Percentiles rank a stretch among this genome's conserved stretches.
These are phyloP conservation scores for Epistrophe eligans DNA, from an alignment of 2,888 invertebrate species.

Conservation along the genomic window DNA sequence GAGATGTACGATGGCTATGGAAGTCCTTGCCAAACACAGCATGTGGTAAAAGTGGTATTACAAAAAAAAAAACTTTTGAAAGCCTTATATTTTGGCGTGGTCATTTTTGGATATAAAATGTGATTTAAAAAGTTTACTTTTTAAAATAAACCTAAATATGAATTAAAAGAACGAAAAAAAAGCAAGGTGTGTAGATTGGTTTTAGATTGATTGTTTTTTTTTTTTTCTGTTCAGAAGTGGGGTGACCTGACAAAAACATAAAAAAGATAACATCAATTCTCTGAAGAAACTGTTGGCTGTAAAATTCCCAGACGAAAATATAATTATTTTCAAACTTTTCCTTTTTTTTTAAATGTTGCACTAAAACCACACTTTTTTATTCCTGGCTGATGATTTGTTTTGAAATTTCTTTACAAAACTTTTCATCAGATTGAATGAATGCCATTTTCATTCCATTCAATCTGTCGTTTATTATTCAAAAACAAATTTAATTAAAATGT, in stretches of 20 bases:
- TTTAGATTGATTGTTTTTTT: background rate
- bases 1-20: background rate
- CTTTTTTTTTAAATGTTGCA: background rate
- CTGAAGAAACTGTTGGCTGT: background rate
- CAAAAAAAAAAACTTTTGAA: background rate
- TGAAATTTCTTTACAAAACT: background rate
- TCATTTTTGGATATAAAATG: background rate
- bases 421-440: background rate
- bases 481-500: constrained; percentile 54
- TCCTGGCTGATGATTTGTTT: background rate
- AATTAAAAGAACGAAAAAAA: background rate
- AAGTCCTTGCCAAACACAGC: constrained; percentile 4
- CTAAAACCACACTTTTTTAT: background rate
- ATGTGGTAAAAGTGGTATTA: constrained; percentile 8
- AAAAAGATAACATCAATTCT: background rate
- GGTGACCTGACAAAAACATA: background rate
- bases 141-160: background rate
- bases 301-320: background rate
- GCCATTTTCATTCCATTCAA: constrained; percentile 22
- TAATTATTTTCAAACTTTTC: background rate
- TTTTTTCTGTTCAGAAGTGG: background rate
- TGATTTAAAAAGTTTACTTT: constrained; percentile 6
- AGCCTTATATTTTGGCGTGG: background rate
- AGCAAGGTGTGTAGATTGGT: background rate
- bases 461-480: constrained; percentile 24